Evolutionary conservation across 2,888 invertebrate genomes (phyloP).

Genomic region (Drosophila testacea): DNA sequence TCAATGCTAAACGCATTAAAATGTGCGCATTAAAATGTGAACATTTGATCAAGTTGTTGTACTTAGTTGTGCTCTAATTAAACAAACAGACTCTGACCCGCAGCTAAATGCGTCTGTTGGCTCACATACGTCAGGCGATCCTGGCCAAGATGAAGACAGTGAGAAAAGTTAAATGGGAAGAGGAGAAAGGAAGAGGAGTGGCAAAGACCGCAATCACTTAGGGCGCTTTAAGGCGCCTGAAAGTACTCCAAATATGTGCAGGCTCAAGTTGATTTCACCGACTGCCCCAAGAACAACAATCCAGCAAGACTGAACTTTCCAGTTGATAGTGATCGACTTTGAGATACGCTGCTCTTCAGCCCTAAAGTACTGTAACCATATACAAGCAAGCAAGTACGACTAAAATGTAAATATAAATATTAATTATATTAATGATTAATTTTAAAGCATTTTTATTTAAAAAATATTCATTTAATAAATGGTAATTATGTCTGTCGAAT

Average conservation of each 20-base stretch:
- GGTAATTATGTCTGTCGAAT: too few relatives aligned
- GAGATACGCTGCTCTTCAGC: not conserved
- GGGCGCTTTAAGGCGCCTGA: conserved; percentile 31
- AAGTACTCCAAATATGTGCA: conserved; percentile 22
- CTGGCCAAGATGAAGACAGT: conserved; percentile 8
- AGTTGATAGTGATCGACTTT: not conserved
- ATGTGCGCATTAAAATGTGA: conserved; percentile 64
- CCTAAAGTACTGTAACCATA: too few relatives aligned
- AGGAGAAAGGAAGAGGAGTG: not conserved
- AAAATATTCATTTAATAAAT: too few relatives aligned
- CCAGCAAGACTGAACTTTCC: too few relatives aligned
- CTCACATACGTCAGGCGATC: conserved; percentile 25
- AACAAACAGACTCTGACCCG: conserved; percentile 36
- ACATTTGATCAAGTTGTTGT: conserved; percentile 62
- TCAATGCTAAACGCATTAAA: conserved; percentile 56
- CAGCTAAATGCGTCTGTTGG: conserved; percentile 4
- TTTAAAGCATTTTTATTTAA: too few relatives aligned
- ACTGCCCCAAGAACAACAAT: not conserved
- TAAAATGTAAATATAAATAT: too few relatives aligned
- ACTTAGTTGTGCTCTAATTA: conserved; percentile 49
- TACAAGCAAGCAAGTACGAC: too few relatives aligned
- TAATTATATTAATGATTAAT: too few relatives aligned
- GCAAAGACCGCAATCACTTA: conserved; percentile 45
- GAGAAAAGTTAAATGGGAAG: not conserved
- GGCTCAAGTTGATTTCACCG: conserved; percentile 6